phyloP scores from a whole-genome alignment of 1,140 invertebrate genomes.

The Calliphora vicina region DNA sequence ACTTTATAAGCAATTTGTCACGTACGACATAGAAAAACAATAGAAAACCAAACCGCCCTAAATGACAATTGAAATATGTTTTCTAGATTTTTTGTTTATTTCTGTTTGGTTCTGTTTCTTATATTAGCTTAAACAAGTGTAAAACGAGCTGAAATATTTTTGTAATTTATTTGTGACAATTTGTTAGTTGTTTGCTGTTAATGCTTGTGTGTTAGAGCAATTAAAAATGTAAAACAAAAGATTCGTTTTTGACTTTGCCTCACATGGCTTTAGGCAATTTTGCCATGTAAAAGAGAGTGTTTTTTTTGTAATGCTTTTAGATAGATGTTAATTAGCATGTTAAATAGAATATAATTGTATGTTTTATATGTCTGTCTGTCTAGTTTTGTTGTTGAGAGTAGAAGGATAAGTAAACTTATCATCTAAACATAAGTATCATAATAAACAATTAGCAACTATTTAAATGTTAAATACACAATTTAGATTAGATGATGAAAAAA shows the following conservation, averaged over 20 bases:
- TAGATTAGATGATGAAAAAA: background rate
- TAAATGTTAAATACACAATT: slow-evolving; percentile 35
- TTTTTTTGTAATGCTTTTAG: background rate
- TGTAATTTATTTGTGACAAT: too few species aligned
- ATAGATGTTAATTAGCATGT: background rate
- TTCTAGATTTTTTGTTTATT: too few species aligned
- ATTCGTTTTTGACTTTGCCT: background rate
- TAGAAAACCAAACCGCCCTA: background rate
- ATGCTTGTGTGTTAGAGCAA: background rate
- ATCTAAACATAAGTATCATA: background rate
- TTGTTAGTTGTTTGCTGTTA: too few species aligned
- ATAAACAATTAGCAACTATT: slow-evolving; percentile 34
- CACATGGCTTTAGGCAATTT: background rate
- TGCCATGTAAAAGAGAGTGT: background rate
- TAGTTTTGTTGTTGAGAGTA: background rate
- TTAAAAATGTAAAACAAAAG: slow-evolving; percentile 15
- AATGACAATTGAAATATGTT: slow-evolving; percentile 7
- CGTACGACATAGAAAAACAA: slow-evolving; percentile 25
- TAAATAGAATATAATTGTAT: background rate
- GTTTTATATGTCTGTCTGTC: background rate
- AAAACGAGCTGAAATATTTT: slow-evolving; percentile 10
- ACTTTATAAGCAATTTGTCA: slow-evolving; percentile 32
- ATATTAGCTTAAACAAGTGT: background rate
- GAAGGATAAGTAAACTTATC: background rate
- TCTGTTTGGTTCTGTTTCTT: too few species aligned